Evolutionary conservation across 2,797 vertebrate species (phyloP), one percentile per base, ranked within the genome.

Genomic region (Enteromius trimaculatus): DNA sequence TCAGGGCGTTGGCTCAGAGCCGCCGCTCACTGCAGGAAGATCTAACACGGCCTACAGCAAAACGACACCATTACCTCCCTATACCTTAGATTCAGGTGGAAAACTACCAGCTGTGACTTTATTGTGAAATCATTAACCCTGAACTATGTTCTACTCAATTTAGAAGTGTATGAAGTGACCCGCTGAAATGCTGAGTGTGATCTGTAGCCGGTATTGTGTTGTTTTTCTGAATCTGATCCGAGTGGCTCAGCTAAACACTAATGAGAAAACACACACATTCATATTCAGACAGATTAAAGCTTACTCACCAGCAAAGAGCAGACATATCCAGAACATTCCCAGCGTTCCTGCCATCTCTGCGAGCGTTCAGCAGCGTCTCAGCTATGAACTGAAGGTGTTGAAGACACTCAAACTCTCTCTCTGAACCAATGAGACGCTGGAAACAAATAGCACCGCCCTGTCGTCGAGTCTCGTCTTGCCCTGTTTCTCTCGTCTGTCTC

Each of bases 401-500:
- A 31, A 51, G n/a, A 53, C 49, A 17, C 78, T 16, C 39, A 68
- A 79, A 68, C 77, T 68, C 9, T 1, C 3, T 47, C n/a, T 37
- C 31, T 29, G 21, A 58, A 10, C 42, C 37, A 77, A 60, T 62
- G 23, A 64, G 55, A 29, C 0, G 2, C 11, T 4, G 37, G 26
- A 47, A 16, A 53, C 0, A 1, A 16, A 39, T 3, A 1, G 23
- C 1, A 16, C 9, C 86, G 64, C 83, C 86, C 83, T 47, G 7
- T 68, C 1, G 44, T 77, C 86, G 49, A 31, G 86, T 82, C 71
- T 85, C 80, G 11, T 70, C 83, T 76, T 60, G 79, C 6, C 85
- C 31, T 4, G 16, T 1, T 29, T 17, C 37, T 49, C 10, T 19
- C 3, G 0, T 26, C 1, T 58, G 37, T 44, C 51, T 80, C 79